phyloP scores from a whole-genome alignment of 2,888 invertebrate species.

The Drosophila koepferae region DNA sequence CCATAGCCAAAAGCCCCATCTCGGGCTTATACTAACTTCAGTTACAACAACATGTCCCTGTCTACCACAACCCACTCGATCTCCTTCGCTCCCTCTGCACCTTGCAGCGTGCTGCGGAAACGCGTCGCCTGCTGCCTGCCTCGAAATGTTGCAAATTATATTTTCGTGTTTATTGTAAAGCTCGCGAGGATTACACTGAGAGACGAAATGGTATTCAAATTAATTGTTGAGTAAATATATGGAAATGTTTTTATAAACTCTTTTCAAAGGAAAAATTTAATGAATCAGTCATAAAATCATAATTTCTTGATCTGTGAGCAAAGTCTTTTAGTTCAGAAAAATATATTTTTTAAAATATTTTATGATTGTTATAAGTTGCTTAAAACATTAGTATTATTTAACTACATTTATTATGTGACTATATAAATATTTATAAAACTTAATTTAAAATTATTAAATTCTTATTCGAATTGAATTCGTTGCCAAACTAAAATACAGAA shows the following conservation, averaged over 20 bases:
- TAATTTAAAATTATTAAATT: too few relatives aligned
- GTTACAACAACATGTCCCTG: conserved; percentile 3
- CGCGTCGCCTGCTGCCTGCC: conserved; percentile 29
- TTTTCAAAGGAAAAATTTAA: too few relatives aligned
- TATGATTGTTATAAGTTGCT: too few relatives aligned
- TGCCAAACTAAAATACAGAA: neutral
- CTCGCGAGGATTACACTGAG: conserved; percentile 70
- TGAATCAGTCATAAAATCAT: neutral
- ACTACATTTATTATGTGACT: too few relatives aligned
- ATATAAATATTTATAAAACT: too few relatives aligned
- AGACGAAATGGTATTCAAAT: neutral
- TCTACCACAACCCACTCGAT: neutral
- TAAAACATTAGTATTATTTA: too few relatives aligned
- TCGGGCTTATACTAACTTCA: conserved; percentile 23
- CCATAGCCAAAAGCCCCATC: conserved; percentile 28
- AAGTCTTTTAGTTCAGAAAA: too few relatives aligned
- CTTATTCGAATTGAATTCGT: too few relatives aligned
- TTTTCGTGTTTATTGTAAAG: conserved; percentile 78
- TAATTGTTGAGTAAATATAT: neutral
- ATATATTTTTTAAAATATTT: too few relatives aligned
- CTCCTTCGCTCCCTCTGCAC: neutral
- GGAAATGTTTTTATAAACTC: too few relatives aligned
- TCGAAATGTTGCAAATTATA: conserved; percentile 72
- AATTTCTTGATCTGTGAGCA: too few relatives aligned
- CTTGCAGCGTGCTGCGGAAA: conserved; percentile 36